phyloP scores from a whole-genome alignment of 2,888 invertebrate genomes.

The Aspidapion aeneum region DNA sequence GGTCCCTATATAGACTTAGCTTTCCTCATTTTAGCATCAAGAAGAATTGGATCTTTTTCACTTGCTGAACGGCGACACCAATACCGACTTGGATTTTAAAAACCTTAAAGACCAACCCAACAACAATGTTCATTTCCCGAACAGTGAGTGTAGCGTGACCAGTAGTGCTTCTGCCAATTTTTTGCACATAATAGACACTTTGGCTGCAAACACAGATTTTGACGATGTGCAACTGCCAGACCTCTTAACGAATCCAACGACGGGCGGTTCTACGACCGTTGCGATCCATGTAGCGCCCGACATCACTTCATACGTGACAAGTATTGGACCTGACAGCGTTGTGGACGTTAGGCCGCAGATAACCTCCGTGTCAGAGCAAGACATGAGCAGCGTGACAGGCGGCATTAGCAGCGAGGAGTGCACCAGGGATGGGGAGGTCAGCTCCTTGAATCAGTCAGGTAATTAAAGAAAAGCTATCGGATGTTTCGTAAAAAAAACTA shows the following conservation, averaged over 20 bases:
- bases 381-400: neutral
- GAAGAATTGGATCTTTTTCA: neutral
- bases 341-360: neutral
- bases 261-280: neutral
- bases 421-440: constrained; percentile 14
- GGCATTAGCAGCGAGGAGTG: constrained; percentile 6
- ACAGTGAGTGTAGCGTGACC: neutral
- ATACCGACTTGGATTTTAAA: neutral
- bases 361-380: neutral
- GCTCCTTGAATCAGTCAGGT: constrained; percentile 24
- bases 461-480: too few relatives aligned
- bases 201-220: neutral
- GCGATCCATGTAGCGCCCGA: neutral
- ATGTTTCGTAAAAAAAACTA: too few relatives aligned
- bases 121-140: neutral
- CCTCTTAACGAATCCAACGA: neutral
- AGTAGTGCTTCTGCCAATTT: neutral
- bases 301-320: neutral
- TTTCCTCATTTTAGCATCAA: neutral
- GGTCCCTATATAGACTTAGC: too few relatives aligned
- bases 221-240: neutral
- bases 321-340: too few relatives aligned
- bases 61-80: neutral
- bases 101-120: neutral
- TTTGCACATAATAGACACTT: neutral